Conservation (phyloP, 1,140 invertebrate species). For the Steinernema feltiae region DNA sequence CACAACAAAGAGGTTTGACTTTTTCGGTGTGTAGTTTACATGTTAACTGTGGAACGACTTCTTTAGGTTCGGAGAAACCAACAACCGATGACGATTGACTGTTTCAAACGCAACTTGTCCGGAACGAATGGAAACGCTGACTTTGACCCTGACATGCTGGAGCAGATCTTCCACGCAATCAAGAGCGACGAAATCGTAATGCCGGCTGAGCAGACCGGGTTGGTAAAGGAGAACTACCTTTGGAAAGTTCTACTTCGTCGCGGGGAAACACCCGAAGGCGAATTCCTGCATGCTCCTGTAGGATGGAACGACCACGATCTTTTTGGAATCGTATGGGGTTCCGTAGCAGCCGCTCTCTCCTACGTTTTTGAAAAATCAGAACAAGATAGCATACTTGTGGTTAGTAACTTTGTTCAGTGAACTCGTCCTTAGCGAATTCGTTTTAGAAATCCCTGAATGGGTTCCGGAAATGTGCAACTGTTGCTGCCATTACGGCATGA, state of each 20-base stretch:
- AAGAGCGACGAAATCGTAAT: constrained; percentile 97
- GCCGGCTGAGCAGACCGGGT: constrained; percentile 91
- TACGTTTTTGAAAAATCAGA: constrained; percentile 82
- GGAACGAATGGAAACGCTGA: constrained; percentile 83
- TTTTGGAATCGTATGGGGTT: constrained; percentile 71
- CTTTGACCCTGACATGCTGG: constrained; percentile 88
- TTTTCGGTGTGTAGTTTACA: not conserved
- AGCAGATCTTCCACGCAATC: constrained; percentile 85
- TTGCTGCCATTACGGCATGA: constrained; percentile 82
- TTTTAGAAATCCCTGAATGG: constrained; percentile 50
- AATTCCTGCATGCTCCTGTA: constrained; percentile 62
- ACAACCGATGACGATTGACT: constrained; percentile 64
- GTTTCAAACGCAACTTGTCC: constrained; percentile 79
- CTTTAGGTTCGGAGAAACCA: constrained; percentile 47
- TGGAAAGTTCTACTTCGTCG: constrained; percentile 86
- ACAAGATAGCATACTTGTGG: constrained; percentile 47
- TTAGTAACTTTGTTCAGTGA: too few species aligned
- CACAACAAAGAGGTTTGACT: constrained; percentile 74
- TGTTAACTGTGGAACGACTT: constrained; percentile 11
- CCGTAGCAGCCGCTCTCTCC: constrained; percentile 81
- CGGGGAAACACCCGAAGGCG: constrained; percentile 60
- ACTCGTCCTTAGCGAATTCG: too few species aligned
- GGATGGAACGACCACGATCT: constrained; percentile 77
- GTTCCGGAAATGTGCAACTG: constrained; percentile 76
- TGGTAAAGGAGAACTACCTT: constrained; percentile 89